These are phyloP conservation scores for Simalia tracyae DNA, from an alignment of 2,797 vertebrate genomes.

Conservation along the genomic window DNA sequence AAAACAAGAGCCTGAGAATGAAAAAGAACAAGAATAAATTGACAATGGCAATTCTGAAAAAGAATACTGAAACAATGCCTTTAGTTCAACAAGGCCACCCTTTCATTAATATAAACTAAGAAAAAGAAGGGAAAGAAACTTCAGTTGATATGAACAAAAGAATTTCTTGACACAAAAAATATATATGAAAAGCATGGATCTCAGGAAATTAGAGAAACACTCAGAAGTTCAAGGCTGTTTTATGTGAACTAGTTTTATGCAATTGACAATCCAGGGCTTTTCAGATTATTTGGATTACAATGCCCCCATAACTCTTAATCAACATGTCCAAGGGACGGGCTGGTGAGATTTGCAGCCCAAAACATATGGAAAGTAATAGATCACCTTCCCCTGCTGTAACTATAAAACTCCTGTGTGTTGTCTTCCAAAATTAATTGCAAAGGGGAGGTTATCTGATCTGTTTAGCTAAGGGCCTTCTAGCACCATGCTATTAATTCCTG, in stretches of 20 bases:
- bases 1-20: conserved; percentile 86
- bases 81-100: background rate
- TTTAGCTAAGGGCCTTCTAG: background rate
- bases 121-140: background rate
- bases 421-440: background rate
- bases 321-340: background rate
- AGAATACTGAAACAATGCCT: conserved; percentile 6
- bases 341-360: background rate
- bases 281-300: background rate
- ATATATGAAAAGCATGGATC: background rate
- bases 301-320: background rate
- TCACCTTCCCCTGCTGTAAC: background rate
- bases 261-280: background rate
- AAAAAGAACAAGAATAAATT: conserved; percentile 18
- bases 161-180: background rate
- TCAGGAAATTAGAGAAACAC: background rate
- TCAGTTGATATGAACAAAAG: background rate
- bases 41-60: background rate
- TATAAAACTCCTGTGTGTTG: background rate
- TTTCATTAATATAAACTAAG: background rate
- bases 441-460: background rate
- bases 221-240: background rate
- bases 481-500: background rate
- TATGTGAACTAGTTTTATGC: background rate
- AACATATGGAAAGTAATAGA: background rate